Percentiles rank a stretch among this genome's conserved stretches.
Conservation (phyloP, 2,888 invertebrate species). For the Halictus ligatus region DNA sequence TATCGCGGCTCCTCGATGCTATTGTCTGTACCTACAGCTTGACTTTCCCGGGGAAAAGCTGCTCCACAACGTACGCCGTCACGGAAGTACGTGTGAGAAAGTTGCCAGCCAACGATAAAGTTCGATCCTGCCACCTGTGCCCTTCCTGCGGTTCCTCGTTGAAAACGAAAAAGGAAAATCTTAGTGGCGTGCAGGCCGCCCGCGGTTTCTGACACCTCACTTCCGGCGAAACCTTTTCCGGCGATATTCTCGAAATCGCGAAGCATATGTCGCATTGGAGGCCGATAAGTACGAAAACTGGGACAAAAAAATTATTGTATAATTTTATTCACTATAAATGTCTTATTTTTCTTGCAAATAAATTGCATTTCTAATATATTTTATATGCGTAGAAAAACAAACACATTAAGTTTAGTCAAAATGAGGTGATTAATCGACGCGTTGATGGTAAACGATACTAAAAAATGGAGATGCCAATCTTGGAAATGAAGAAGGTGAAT, state of each 20-base stretch:
- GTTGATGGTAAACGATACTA: too few relatives aligned
- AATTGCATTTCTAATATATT: too few relatives aligned
- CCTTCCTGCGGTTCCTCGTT: conserved; percentile 28
- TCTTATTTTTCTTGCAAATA: too few relatives aligned
- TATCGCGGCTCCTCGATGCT: conserved; percentile 16
- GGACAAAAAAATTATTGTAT: too few relatives aligned
- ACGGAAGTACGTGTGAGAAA: conserved; percentile 41
- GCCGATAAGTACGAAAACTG: too few relatives aligned
- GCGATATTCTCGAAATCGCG: too few relatives aligned
- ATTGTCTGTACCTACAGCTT: conserved; percentile 23
- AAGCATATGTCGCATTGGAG: neutral
- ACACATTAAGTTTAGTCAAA: too few relatives aligned
- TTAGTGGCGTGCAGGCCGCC: neutral
- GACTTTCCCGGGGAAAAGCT: conserved; percentile 32
- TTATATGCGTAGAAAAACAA: too few relatives aligned
- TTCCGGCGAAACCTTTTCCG: neutral
- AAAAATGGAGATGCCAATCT: too few relatives aligned
- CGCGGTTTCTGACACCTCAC: neutral
- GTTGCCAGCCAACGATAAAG: conserved; percentile 39
- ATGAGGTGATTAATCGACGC: too few relatives aligned
- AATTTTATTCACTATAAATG: too few relatives aligned
- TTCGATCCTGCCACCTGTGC: conserved; percentile 45
- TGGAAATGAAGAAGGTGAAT: too few relatives aligned
- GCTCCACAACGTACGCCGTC: conserved; percentile 18
- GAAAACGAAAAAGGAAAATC: conserved; percentile 3